Evolutionary conservation across 2,888 invertebrate species (phyloP), one percentile per base, ranked within the genome.

Genomic region (Microctonus hyperodae): DNA sequence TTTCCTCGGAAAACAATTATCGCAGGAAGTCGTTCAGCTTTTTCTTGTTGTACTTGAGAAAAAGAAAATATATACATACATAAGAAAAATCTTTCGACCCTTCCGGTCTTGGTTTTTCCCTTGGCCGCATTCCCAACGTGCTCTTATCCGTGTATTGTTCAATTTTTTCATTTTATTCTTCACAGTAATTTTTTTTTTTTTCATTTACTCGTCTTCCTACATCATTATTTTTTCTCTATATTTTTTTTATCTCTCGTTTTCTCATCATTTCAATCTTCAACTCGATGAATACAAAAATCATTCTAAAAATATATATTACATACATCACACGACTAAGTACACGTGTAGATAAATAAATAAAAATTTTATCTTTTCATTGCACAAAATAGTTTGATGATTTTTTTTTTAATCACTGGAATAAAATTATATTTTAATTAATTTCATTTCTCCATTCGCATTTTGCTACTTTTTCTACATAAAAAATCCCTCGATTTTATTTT

Each of bases 91-190:
- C 56, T 61, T 22, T 50, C 51, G 62, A 67, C 58, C 57, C 57
- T 63, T 67, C 62, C 58, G 62, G 62, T 31, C 44, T 31, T 64
- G 23, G 33, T 56, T 35, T 20, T 64, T 64, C 33, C 58, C 58
- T 64, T 67, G 67, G 67, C 67, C 63, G 20, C 59, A 67, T 67
- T 67, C 63, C 63, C 63, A 63, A 37, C 59, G 51, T 63, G 58
- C 63, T 63, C 64, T 67, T 59, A 63, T 59, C 40, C 37, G 33
- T 63, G 67, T n/a, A 20, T 64, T 67, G 35, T 67, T 53, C 23
- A 13, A 35, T 16, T 57, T 50, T 58, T 23, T 35, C 31, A 58
- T 48, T 35, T 37, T 35, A 25, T 58, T 33, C 25, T 53, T 50
- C 37, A 11, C 33, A 48, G 22, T 33, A 13, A 20, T 31, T 23